These are phyloP conservation scores for Drosophila insularis DNA, from an alignment of 1,140 invertebrate species.

Conservation along the genomic window DNA sequence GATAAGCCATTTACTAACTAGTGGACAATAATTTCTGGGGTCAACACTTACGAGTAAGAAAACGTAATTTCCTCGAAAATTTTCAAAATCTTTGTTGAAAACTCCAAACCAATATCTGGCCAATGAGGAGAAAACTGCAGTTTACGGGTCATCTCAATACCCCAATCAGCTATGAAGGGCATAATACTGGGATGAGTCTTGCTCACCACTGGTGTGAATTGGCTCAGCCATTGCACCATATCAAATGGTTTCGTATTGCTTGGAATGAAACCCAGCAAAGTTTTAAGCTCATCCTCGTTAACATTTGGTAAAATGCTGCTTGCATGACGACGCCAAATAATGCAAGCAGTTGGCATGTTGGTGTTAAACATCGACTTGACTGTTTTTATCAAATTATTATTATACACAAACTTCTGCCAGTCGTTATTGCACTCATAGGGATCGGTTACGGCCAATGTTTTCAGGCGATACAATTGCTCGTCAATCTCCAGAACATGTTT, in stretches of 20 bases:
- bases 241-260: slow-evolving; percentile 67
- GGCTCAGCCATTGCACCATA: slow-evolving; percentile 74
- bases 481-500: slow-evolving; percentile 69
- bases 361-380: slow-evolving; percentile 66
- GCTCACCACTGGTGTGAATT: slow-evolving; percentile 71
- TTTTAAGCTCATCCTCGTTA: slow-evolving; percentile 59
- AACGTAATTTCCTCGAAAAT: slow-evolving; percentile 77
- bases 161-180: slow-evolving; percentile 75
- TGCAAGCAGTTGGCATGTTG: slow-evolving; percentile 71
- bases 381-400: slow-evolving; percentile 64
- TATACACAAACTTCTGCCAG: slow-evolving; percentile 81
- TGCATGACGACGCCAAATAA: slow-evolving; percentile 77
- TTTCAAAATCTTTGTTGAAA: slow-evolving; percentile 69
- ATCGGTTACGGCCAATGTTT: slow-evolving; percentile 78
- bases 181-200: slow-evolving; percentile 76
- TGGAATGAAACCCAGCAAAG: slow-evolving; percentile 67
- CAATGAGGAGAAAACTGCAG: slow-evolving; percentile 74
- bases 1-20: background rate
- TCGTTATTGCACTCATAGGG: slow-evolving; percentile 74
- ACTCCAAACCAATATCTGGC: slow-evolving; percentile 80
- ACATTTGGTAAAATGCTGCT: slow-evolving; percentile 66
- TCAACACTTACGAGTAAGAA: slow-evolving; percentile 64
- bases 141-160: slow-evolving; percentile 72
- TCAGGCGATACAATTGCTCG: slow-evolving; percentile 73
- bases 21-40: background rate